These are phyloP conservation scores for Charanyca ferruginea DNA, from an alignment of 2,888 invertebrate genomes.

Conservation along the genomic window DNA sequence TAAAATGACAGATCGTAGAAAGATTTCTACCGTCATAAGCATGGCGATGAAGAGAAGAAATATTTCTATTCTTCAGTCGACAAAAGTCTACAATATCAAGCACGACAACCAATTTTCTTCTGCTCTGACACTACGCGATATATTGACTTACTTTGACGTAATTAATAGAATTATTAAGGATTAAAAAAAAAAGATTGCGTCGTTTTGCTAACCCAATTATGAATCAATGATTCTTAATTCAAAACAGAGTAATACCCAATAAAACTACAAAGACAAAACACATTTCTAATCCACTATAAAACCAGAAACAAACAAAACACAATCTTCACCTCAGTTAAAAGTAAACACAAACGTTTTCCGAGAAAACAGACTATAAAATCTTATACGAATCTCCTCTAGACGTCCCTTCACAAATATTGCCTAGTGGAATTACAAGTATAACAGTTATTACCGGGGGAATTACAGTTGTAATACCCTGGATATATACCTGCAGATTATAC, in stretches of 20 bases:
- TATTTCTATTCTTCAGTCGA: no score
- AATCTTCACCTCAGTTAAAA: conserved; percentile 60
- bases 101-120: no score
- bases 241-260: background rate
- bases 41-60: no score
- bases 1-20: no score
- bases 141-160: no score
- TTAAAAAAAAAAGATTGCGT: no score
- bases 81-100: no score
- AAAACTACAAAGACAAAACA: background rate
- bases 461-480: conserved; percentile 57
- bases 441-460: conserved; percentile 69
- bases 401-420: conserved; percentile 76
- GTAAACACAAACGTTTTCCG: conserved; percentile 48
- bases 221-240: no score
- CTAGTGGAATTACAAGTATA: conserved; percentile 74
- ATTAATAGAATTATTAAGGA: no score
- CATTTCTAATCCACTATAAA: background rate
- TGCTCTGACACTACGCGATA: no score
- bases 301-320: conserved; percentile 15
- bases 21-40: no score
- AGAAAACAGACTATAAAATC: conserved; percentile 63
- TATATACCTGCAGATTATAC: conserved; percentile 65
- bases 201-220: no score
- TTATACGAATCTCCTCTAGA: conserved; percentile 60